Conservation (phyloP, 1,140 invertebrate genomes). For the Agrypnia vestita region DNA sequence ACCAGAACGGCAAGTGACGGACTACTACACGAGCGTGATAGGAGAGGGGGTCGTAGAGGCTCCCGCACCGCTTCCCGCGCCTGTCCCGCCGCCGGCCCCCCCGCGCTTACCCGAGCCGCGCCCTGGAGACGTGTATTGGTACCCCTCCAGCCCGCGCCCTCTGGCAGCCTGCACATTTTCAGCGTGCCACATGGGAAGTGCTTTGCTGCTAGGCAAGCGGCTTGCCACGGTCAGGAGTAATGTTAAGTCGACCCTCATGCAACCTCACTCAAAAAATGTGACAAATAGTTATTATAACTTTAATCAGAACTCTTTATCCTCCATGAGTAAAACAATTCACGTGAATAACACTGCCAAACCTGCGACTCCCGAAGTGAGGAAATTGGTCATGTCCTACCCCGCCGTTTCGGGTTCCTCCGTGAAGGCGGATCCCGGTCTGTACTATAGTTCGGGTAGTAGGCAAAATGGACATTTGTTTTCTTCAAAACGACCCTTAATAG, state of each 20-base stretch:
- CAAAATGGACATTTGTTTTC: constrained; percentile 65
- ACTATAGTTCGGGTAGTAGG: constrained; percentile 64
- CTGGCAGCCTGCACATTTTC: constrained; percentile 71
- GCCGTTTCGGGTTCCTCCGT: constrained; percentile 54
- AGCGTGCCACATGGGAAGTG: constrained; percentile 68
- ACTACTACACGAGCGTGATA: constrained; percentile 26
- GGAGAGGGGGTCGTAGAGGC: constrained; percentile 56
- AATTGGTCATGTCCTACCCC: constrained; percentile 69
- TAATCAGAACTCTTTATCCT: constrained; percentile 62
- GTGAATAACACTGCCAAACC: constrained; percentile 66
- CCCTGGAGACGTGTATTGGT: constrained; percentile 69
- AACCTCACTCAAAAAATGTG: constrained; percentile 25
- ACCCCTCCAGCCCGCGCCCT: constrained; percentile 67
- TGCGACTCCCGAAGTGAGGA: constrained; percentile 69
- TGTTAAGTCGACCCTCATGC: constrained; percentile 62
- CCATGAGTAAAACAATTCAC: constrained; percentile 67
- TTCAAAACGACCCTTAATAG: constrained; percentile 44
- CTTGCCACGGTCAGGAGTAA: constrained; percentile 70
- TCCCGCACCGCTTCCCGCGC: constrained; percentile 60
- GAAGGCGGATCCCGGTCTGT: constrained; percentile 56
- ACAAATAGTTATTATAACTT: constrained; percentile 64
- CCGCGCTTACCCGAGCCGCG: constrained; percentile 62
- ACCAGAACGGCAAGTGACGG: constrained; percentile 19
- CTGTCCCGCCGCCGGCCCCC: constrained; percentile 46
- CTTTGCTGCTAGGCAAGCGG: constrained; percentile 67